Base-by-base conservation (phyloP, 2,113 vertebrate species). In the Pelvicachromis taeniatus region DNA sequence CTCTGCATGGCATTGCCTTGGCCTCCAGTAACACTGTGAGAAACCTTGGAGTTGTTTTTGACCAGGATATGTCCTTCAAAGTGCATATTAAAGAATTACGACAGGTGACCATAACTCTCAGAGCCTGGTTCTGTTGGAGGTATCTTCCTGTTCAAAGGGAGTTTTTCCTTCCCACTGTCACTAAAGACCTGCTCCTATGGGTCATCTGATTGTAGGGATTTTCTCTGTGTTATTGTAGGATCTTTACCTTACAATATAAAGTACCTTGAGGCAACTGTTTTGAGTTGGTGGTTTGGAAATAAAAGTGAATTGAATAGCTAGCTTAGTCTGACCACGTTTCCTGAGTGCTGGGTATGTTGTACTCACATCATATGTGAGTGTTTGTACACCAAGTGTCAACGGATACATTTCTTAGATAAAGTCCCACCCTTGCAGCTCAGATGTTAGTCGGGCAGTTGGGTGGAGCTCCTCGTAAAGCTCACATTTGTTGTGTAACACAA, bases 401-500 rank as follows among this genome's bases (percentile, higher is more conserved):
- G 19, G 8, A 19, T 16, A 17, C 3, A 75, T 50, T 48, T 16
- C 42, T 73, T 19, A 11, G 42, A 75, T 9, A 31, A 75, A 50
- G 23, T 73, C 68, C 68, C 23, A 11, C 42, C 68, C 68, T 48
- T 73, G 42, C 48, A 61, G 77, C 52, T 52, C 48, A 77, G 73
- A 56, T 85, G 56, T 86, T 84, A 77, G 31, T 81, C 81, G 80
- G 50, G 10, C 77, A 7, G 38, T 35, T 42, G 77, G 84, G 82
- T 26, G 48, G 54, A 87, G 53, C 59, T 85, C 81, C 42, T 42
- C 81, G 63, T 89, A 80, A 85, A 87, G 85, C 78, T 94, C 83
- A 89, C 68, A 50, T 75, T 75, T 75, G 68, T 95, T 96, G 94
- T 88, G 90, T 95, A 95, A 96, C 80, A 87, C 85, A 81, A 85